Evolutionary conservation across 2,797 vertebrate genomes (phyloP), one percentile per base, ranked within the genome.

Genomic region (Pangasius macronema): DNA sequence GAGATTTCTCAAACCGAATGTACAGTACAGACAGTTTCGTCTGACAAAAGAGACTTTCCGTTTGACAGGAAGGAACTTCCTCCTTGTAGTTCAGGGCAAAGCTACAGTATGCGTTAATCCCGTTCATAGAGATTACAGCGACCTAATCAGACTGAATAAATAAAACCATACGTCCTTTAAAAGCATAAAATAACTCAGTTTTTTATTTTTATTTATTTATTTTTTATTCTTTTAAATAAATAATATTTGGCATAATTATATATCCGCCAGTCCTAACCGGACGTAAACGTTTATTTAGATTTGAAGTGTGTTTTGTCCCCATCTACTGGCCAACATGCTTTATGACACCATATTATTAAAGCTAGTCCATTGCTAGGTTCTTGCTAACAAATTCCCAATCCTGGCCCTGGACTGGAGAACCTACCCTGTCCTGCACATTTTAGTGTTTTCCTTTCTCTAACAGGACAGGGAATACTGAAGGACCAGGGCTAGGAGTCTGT

Each of bases 61-160:
- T 85, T 85, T 85, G 33, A 75, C 57, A 51, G 30, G 20, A 42
- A 82, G 67, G 55, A 73, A 88, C 83, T 88, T 88, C 87, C 87
- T 85, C 18, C 9, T 85, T 85, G 39, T n/a, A 67, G 53, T 36
- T 61, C 36, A 81, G 6, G 36, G 24, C 27, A 63, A 61, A 42
- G 10, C 16, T 65, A 9, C 24, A 33, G 5, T 6, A n/a, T 27
- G 22, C 9, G 2, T 1, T 20, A 4, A 10, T 30, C 36, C 10
- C 8, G 10, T 73, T 72, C 0, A 53, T 18, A 9, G 2, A 20
- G 16, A 55, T 59, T 11, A 30, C 0, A 82, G 0, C 0, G 0
- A 2, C 2, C 9, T 30, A 4, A 49, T 30, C 8, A 22, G 24
- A 51, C 8, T 20, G 36, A 57, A 81, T 16, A 42, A 27, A 61